These are phyloP conservation scores for Neoniphon sammara DNA, from an alignment of 2,797 vertebrate genomes.

Conservation along the genomic window DNA sequence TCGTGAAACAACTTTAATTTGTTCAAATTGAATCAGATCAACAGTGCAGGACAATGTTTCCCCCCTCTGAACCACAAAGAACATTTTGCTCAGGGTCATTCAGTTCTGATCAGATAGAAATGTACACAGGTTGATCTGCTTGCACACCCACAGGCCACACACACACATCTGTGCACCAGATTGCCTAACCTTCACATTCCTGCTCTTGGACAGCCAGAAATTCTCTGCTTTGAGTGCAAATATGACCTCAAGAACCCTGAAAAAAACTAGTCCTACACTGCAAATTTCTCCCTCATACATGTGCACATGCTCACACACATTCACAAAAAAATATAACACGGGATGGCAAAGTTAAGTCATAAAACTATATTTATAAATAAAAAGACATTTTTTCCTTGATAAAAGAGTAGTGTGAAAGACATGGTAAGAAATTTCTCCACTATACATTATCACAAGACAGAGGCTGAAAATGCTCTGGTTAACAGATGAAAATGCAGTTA, in stretches of 20 bases:
- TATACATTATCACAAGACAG: slow-evolving; percentile 80
- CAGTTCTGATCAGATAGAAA: slow-evolving; percentile 47
- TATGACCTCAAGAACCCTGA: slow-evolving; percentile 50
- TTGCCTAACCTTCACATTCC: slow-evolving; percentile 71
- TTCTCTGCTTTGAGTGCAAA: slow-evolving; percentile 66
- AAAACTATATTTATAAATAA: slow-evolving; percentile 92
- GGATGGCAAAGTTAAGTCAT: slow-evolving; percentile 77
- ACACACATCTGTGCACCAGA: slow-evolving; percentile 70
- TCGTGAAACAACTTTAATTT: not conserved
- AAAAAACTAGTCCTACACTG: not conserved
- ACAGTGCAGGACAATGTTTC: not conserved
- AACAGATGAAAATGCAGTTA: slow-evolving; percentile 67
- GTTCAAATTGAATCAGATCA: slow-evolving; percentile 25
- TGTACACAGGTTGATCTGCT: slow-evolving; percentile 30
- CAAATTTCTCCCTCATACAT: slow-evolving; percentile 3
- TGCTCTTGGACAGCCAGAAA: slow-evolving; percentile 51
- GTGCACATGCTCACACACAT: not conserved
- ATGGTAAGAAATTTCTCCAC: slow-evolving; percentile 75
- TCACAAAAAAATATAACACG: slow-evolving; percentile 32
- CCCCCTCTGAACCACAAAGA: slow-evolving; percentile 23
- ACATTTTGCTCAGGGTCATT: slow-evolving; percentile 47
- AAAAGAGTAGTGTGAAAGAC: slow-evolving; percentile 84
- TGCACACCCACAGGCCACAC: slow-evolving; percentile 23
- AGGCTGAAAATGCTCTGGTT: slow-evolving; percentile 77
- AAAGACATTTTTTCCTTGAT: slow-evolving; percentile 81